Percentiles rank a stretch among this genome's conserved stretches.
Conservation (phyloP, 2,797 vertebrate species). For the Pseudochirops cupreus region DNA sequence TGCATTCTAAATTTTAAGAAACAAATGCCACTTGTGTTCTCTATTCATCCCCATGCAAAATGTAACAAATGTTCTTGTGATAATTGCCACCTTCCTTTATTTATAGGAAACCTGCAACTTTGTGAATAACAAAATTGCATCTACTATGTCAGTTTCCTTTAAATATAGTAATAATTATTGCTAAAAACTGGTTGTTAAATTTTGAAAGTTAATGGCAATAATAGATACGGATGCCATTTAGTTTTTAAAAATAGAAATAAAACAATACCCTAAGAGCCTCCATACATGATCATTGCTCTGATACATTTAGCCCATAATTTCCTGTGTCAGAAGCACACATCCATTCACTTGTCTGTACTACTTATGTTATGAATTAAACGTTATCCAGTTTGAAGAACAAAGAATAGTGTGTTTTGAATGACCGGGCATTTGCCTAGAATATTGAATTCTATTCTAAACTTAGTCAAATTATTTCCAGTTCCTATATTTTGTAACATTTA, state of each 20-base stretch:
- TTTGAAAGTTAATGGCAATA: conserved; percentile 71
- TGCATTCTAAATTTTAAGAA: conserved; percentile 50
- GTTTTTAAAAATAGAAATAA: conserved; percentile 56
- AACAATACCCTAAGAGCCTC: conserved; percentile 36
- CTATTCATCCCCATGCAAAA: conserved; percentile 64
- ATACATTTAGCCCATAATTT: conserved; percentile 67
- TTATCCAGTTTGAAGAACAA: conserved; percentile 11
- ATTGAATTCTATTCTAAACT: background rate
- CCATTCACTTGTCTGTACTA: conserved; percentile 23
- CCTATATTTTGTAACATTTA: background rate
- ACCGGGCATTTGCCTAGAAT: conserved; percentile 4
- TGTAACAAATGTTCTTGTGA: conserved; percentile 47
- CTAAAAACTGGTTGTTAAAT: conserved; percentile 59
- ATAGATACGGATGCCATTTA: conserved; percentile 69
- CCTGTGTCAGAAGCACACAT: conserved; percentile 57
- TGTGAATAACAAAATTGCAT: conserved; percentile 60
- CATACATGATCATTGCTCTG: conserved; percentile 58
- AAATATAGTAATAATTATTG: conserved; percentile 69
- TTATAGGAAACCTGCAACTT: conserved; percentile 69
- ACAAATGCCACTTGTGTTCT: conserved; percentile 14
- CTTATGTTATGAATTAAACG: conserved; percentile 55
- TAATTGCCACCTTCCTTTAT: conserved; percentile 72
- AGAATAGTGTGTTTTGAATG: conserved; percentile 27
- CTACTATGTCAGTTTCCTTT: conserved; percentile 60
- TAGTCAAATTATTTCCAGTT: conserved; percentile 32